Conservation (phyloP, 1,140 invertebrate genomes). For the Pseudoatta argentina region DNA sequence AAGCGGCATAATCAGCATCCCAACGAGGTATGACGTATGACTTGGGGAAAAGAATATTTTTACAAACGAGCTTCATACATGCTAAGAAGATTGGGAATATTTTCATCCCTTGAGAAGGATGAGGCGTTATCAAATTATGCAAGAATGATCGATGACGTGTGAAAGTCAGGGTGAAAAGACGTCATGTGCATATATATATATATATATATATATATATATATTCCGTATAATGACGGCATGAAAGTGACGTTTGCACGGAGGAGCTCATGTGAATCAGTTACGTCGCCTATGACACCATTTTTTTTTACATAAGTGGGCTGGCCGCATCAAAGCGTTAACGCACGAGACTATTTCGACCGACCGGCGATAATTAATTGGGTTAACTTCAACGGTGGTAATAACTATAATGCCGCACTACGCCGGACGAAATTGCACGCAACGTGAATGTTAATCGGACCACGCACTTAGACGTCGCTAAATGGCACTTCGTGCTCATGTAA, state of each 20-base stretch:
- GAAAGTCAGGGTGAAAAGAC: background rate
- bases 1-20: background rate
- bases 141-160: background rate
- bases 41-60: background rate
- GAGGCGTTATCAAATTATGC: background rate
- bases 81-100: background rate
- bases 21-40: background rate
- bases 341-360: constrained; percentile 61
- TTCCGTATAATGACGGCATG: background rate
- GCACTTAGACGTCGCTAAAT: constrained; percentile 42
- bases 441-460: constrained; percentile 57
- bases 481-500: constrained; percentile 33
- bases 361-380: constrained; percentile 61
- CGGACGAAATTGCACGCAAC: constrained; percentile 58
- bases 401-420: constrained; percentile 42
- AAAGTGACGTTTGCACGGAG: constrained; percentile 29
- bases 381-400: constrained; percentile 58
- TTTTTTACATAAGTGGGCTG: constrained; percentile 53
- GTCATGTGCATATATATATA: background rate
- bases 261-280: constrained; percentile 26
- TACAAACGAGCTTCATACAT: background rate
- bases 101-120: background rate
- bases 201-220: too few relatives aligned
- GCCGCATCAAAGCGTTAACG: constrained; percentile 61
- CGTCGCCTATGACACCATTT: constrained; percentile 50